Evolutionary conservation across 2,888 invertebrate genomes (phyloP), one percentile per base, ranked within the genome.

Genomic region (Chrysodeixis includens): DNA sequence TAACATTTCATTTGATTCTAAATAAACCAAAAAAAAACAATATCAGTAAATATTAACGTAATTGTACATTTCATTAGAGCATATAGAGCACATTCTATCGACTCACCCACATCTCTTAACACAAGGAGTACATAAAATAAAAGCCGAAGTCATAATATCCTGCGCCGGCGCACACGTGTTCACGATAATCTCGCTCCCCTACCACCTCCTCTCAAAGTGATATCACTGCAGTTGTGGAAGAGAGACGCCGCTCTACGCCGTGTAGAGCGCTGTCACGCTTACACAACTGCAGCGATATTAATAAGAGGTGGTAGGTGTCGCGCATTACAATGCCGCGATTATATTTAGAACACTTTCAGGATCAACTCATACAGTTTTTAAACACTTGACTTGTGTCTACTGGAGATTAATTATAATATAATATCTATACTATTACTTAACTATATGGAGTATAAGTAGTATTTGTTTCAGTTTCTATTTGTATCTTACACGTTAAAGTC

Each of bases 91-190:
- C 12, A 26, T 56, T 22, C 53, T 30, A 71, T 76, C 81, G 71
- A 75, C 22, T 57, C 1, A 1, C 10, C 22, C 35, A 53, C 83
- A 49, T 61, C 83, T 61, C 82, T 83, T 78, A 58, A 68, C 26
- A 14, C 77, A 76, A 87, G 86, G 83, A 87, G 88, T 86, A 85
- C 83, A 88, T 87, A 88, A 90, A 90, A 92, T 92, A 91, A 92
- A 90, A 92, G 89, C 87, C 40, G 86, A 83, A 89, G 91, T 88
- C 92, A 91, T 92, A 92, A 93, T 93, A 93, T 93, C 93, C 93
- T 92, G 88, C 82, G 81, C 82, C 73, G 69, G 80, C 78, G 86
- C 73, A 62, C 80, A 81, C 91, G 89, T 90, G 90, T 84, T 64
- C 83, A 74, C 76, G 72, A 79, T 75, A 76, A 82, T 73, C 78